Conservation (phyloP, 2,113 vertebrate species). For the Mormyrus lacerda region DNA sequence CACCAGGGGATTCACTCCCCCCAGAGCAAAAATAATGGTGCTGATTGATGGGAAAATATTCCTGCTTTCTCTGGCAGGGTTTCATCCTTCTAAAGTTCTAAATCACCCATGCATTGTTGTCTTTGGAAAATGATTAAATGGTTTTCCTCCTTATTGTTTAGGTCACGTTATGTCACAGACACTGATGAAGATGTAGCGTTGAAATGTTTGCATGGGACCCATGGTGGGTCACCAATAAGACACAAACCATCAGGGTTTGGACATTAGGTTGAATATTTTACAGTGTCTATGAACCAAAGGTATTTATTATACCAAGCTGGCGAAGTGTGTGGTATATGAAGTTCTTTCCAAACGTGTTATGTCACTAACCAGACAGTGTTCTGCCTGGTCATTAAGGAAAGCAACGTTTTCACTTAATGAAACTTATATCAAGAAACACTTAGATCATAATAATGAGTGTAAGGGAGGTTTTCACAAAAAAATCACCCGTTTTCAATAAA, state of each 20-base stretch:
- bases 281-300: not conserved
- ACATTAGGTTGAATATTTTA: not conserved
- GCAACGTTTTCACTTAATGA: not conserved
- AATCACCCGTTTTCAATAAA: not conserved
- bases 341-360: not conserved
- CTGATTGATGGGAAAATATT: not conserved
- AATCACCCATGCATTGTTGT: not conserved
- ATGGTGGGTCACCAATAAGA: not conserved
- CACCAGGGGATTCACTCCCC: not conserved
- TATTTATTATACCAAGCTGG: not conserved
- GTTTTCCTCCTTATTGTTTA: not conserved
- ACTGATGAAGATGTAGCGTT: not conserved
- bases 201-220: not conserved
- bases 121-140: slow-evolving; percentile 15
- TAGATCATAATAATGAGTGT: not conserved
- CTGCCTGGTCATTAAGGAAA: not conserved
- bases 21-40: not conserved
- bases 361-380: not conserved
- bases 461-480: not conserved
- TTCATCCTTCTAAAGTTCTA: not conserved
- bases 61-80: not conserved
- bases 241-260: not conserved
- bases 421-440: not conserved
- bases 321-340: not conserved
- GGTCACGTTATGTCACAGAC: not conserved